Conservation (phyloP, 2,888 invertebrate genomes). For the Stenurella melanura region DNA sequence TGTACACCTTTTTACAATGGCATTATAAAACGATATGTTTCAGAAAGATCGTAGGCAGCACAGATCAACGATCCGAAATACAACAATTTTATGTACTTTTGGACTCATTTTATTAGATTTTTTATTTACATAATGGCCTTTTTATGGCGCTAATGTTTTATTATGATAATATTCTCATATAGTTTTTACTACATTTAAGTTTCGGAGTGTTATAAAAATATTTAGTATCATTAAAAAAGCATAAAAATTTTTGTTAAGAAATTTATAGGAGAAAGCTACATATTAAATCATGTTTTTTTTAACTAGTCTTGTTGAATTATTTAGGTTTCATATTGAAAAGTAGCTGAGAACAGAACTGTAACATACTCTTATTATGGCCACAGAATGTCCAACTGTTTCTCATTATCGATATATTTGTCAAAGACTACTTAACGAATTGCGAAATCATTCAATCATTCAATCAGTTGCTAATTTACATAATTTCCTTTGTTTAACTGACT, state of each 20-base stretch:
- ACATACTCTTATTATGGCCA: too few relatives aligned
- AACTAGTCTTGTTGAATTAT: not conserved
- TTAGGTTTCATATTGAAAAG: not conserved
- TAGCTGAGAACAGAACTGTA: too few relatives aligned
- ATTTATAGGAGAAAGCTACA: not conserved
- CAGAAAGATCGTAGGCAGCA: conserved; percentile 35
- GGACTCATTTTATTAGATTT: conserved; percentile 32
- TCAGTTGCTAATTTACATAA: too few relatives aligned
- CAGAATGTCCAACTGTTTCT: too few relatives aligned
- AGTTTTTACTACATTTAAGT: not conserved
- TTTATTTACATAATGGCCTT: conserved; percentile 35
- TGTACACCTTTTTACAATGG: conserved; percentile 38
- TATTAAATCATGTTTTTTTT: not conserved
- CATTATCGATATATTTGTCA: too few relatives aligned
- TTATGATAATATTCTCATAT: conserved; percentile 12
- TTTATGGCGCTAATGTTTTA: conserved; percentile 32
- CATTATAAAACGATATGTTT: conserved; percentile 30
- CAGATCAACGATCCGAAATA: conserved; percentile 35
- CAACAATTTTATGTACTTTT: conserved; percentile 35
- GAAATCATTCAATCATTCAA: too few relatives aligned
- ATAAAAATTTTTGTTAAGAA: conserved; percentile 5
- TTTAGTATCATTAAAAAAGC: conserved; percentile 12
- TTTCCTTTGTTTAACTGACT: too few relatives aligned
- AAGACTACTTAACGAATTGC: too few relatives aligned
- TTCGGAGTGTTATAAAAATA: conserved; percentile 8